Base-by-base conservation (phyloP, 1,140 invertebrate genomes). In the Harpegnathos saltator region DNA sequence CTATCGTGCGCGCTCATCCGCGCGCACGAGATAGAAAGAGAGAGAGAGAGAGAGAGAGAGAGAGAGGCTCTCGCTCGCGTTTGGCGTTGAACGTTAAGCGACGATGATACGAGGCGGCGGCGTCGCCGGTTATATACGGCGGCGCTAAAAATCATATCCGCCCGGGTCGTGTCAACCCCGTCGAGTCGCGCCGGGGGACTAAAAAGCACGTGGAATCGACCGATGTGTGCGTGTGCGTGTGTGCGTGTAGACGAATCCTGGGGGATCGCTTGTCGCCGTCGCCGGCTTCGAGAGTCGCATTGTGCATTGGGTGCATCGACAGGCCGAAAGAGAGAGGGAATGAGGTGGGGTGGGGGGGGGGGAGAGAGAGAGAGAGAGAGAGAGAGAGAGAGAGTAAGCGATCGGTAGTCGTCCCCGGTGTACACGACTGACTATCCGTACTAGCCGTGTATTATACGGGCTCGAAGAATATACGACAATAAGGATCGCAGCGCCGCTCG, bases 381-480 rank as follows among this genome's bases (percentile, higher is more conserved):
- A 44, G 33, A 54, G 22, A 83, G 81, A 58, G 3, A 54, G 59
- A 77, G 1, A 38, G 73, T 81, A 22, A 65, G 24, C 52, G 65
- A 80, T 9, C 75, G 75, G 75, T 78, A 78, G 63, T 82, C 69
- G 69, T 63, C 61, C 24, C 19, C 61, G 24, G 24, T 33, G 5
- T 82, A 24, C 68, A 52, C 78, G 56, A 78, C 50, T 52, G 65
- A 59, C 65, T 80, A 71, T 71, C 29, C 65, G 65, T 77, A 63
- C 75, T n/a, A n/a, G 77, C 63, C 77, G 77, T 56, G 87, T 82
- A 80, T 88, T 89, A 84, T 89, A 89, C 74, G 84, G 75, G 61
- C 71, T 74, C 81, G 84, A 84, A 84, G 68, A 88, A 83, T 89
- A 75, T 89, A 89, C 86, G 88, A 89, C 88, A 89, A 89, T 89